Base-by-base conservation (phyloP, 2,888 invertebrate genomes). In the Netelia melanura region DNA sequence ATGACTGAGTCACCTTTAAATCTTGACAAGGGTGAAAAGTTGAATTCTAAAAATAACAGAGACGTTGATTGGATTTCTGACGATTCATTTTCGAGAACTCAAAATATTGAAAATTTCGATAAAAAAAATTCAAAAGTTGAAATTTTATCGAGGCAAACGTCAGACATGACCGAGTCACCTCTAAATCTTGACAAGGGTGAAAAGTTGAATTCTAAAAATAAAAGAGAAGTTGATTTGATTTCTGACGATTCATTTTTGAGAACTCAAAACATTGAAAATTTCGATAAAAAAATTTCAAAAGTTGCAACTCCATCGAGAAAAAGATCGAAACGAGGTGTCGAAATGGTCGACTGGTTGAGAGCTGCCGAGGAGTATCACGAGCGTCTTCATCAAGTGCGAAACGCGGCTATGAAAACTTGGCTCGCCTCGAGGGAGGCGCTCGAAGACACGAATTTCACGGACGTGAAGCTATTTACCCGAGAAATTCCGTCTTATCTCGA, bases 321-420 rank as follows among this genome's bases (percentile, higher is more conserved):
- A 23, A 62, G 82, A 62, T 30, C 21, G 1, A 67, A 9, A 65
- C 85, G 86, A 14, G 44, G 76, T 43, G 85, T 86, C 11, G 79
- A 48, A 11, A 83, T 86, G 80, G 77, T 75, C 17, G 86, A 86
- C 64, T 86, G 85, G 82, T 23, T 86, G 23, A 61, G 83, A 58
- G 84, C 75, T 5, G 86, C 86, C 0, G 75, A 82, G 21, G 86
- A 86, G 38, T 86, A 86, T 48, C 81, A 86, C 74, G 84, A 86
- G 21, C 72, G 78, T 75, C 81, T 86, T 25, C 84, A 58, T 0
- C 74, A 84, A 23, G 56, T 86, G 17, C 74, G 78, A 43, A 84
- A 61, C 25, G 86, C 86, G 9, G 86, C 86, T 10, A n/a, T 85
- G n/a, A 83, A 79, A 54, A 86, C 85, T 56, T 86, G 86, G 86